Percentiles rank a stretch among this genome's conserved stretches.
These are phyloP conservation scores for Lagopus muta DNA, from an alignment of 2,113 vertebrate species.

Conservation along the genomic window DNA sequence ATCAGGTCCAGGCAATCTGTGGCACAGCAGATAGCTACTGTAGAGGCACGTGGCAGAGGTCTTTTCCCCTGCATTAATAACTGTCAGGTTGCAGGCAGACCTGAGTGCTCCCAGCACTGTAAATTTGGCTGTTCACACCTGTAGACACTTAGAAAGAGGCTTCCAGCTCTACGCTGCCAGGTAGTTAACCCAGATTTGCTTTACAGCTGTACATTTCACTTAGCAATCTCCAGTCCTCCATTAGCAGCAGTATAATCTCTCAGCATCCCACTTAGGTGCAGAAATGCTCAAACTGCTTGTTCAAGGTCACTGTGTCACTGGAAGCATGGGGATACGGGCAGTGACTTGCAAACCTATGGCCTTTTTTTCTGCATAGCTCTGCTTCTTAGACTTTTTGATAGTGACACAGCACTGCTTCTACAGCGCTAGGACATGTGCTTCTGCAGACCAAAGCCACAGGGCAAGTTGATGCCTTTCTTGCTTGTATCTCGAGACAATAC, in stretches of 20 bases:
- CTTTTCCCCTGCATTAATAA: neutral
- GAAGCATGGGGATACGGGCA: neutral
- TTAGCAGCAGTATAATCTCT: neutral
- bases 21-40: neutral
- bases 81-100: neutral
- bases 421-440: neutral
- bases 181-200: neutral
- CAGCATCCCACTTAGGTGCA: neutral
- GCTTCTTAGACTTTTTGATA: neutral
- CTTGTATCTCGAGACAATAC: neutral
- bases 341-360: neutral
- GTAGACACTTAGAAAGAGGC: neutral
- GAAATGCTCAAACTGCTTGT: neutral
- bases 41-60: neutral
- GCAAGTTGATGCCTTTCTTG: neutral
- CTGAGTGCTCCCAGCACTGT: neutral
- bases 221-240: neutral
- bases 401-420: neutral
- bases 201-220: neutral
- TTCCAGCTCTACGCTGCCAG: neutral
- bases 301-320: neutral
- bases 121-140: neutral
- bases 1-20: rapidly evolving
- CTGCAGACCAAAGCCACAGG: neutral
- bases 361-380: neutral